Evolutionary conservation across 2,888 invertebrate species (phyloP).

Genomic region (Entomobrya proxima): DNA sequence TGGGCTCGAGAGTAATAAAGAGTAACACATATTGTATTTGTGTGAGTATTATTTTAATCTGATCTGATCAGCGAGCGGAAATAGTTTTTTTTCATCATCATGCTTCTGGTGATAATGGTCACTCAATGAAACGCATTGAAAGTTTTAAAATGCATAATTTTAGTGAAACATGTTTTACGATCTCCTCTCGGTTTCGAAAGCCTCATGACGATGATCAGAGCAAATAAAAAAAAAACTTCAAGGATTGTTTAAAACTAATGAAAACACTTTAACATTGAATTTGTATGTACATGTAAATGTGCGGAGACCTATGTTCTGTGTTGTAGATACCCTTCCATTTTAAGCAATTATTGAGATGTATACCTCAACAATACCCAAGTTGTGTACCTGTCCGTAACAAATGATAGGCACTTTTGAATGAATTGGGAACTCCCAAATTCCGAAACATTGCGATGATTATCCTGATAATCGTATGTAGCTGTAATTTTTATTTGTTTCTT

Average conservation of each 20-base stretch:
- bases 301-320: neutral
- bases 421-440: slow-evolving; percentile 54
- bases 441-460: slow-evolving; percentile 33
- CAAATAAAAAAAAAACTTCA: neutral
- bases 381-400: slow-evolving; percentile 47
- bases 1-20: slow-evolving; percentile 20
- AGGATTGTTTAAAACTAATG: too few species aligned
- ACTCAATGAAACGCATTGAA: neutral
- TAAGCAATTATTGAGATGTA: slow-evolving; percentile 40
- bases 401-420: neutral
- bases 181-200: neutral
- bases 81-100: slow-evolving; percentile 30
- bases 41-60: neutral
- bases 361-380: slow-evolving; percentile 34
- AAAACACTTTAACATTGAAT: slow-evolving; percentile 16
- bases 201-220: neutral
- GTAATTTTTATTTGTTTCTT: slow-evolving; percentile 43
- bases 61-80: slow-evolving; percentile 42
- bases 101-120: neutral
- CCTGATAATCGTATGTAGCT: slow-evolving; percentile 29
- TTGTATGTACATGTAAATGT: neutral
- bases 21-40: slow-evolving; percentile 45
- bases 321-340: slow-evolving; percentile 14
- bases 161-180: slow-evolving; percentile 23
- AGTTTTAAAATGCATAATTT: neutral